Evolutionary conservation across 2,888 invertebrate genomes (phyloP), one percentile per base, ranked within the genome.

Genomic region (Scaptomyza polygonia): DNA sequence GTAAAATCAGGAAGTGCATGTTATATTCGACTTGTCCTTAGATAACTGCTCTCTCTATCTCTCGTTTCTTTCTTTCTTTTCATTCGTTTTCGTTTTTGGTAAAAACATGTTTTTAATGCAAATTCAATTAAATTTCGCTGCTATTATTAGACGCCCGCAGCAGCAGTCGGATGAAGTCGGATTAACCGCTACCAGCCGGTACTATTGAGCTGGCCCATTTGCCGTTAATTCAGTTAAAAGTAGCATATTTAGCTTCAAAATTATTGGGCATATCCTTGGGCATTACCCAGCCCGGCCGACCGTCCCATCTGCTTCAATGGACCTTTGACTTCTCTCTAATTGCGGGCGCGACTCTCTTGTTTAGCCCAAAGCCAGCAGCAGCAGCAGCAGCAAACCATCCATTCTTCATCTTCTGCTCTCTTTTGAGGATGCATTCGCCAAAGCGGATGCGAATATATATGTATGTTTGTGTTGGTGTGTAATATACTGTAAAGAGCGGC

Each of bases 51-150:
- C 12, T 47, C 12, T 47, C 9, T 30, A n/a, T n/a, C n/a, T n/a
- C n/a, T n/a, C n/a, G n/a, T n/a, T n/a, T 2, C 21, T 21, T 21
- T 21, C 21, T 21, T 21, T 67, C 14, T 21, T 21, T 14, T 63
- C 32, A 52, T 14, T 62, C 49, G 51, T 39, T 40, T 47, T 67
- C 61, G 58, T 71, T 65, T 9, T 11, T n/a, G 12, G 9, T 32
- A 42, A 55, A 72, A 72, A 77, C 72, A 77, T 65, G 72, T 72
- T 72, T 72, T 65, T 42, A 81, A 87, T 78, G 78, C 85, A 73
- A 81, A 87, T 86, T 84, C 87, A 84, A 81, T 80, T 79, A 52
- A 80, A 65, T 63, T 65, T 77, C 48, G 72, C 58, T 55, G 63
- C 40, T 48, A 66, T 30, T 44, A 21, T 14, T 36, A 39, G 51